Conservation (phyloP, 2,797 vertebrate species). For the Amniataba percoides region DNA sequence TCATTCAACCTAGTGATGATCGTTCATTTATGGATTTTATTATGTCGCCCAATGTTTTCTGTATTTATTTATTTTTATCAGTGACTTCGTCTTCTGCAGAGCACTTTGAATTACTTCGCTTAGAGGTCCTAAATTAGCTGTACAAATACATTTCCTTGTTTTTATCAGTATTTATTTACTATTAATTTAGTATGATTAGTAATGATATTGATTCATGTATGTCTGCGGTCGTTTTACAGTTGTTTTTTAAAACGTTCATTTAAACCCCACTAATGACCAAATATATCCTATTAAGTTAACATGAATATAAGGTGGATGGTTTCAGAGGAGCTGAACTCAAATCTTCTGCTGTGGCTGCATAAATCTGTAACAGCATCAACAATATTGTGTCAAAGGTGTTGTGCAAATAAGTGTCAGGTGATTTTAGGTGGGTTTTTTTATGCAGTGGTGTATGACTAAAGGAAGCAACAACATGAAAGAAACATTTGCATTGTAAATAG, state of each 20-base stretch:
- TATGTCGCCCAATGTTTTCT: neutral
- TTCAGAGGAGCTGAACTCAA: neutral
- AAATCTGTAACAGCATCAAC: neutral
- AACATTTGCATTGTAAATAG: conserved; percentile 13
- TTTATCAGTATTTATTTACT: too few species aligned
- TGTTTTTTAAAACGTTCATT: too few species aligned
- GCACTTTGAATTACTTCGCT: neutral
- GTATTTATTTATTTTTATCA: too few species aligned
- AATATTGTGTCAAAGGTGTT: neutral
- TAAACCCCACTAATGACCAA: too few species aligned
- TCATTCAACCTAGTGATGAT: neutral
- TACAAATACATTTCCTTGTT: neutral
- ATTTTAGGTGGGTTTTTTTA: neutral
- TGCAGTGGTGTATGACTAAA: neutral
- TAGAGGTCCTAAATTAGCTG: too few species aligned
- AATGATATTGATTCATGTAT: too few species aligned
- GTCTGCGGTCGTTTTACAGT: too few species aligned
- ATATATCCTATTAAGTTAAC: neutral
- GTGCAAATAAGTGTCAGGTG: neutral
- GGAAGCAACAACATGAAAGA: neutral
- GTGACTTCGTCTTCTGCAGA: too few species aligned
- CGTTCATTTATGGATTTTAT: neutral
- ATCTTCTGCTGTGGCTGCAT: neutral
- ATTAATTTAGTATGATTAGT: too few species aligned
- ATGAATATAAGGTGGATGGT: neutral